Evolutionary conservation across 2,113 vertebrate species (phyloP).

Genomic region (Seriola quinqueradiata): DNA sequence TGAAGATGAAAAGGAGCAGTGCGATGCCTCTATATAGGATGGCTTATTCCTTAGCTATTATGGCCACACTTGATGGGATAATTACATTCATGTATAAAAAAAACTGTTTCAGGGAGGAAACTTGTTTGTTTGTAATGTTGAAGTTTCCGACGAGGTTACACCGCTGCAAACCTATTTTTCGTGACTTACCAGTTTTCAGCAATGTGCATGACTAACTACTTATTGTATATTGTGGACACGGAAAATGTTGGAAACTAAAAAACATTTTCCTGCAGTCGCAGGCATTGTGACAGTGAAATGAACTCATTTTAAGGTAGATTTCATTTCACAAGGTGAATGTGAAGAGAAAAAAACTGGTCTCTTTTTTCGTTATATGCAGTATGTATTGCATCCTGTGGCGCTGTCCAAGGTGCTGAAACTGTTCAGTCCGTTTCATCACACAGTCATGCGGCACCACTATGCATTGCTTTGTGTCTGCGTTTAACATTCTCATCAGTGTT

Average conservation of each 20-base stretch:
- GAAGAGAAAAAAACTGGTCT: background rate
- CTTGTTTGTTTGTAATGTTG: background rate
- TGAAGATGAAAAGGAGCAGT: constrained; percentile 6
- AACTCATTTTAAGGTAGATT: constrained; percentile 14
- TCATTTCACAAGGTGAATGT: constrained; percentile 27
- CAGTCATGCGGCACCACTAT: background rate
- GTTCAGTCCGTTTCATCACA: constrained; percentile 54
- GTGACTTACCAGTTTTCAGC: background rate
- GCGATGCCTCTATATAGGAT: background rate
- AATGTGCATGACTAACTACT: background rate
- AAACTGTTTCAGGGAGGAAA: too few species aligned
- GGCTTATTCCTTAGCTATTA: background rate
- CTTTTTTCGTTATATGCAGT: background rate
- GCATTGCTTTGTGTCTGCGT: background rate
- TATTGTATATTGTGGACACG: background rate
- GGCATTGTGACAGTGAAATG: background rate
- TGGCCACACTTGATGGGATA: too few species aligned
- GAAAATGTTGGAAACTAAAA: background rate
- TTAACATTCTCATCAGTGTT: background rate
- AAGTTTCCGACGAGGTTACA: background rate
- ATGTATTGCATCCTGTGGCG: constrained; percentile 3
- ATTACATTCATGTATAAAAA: too few species aligned
- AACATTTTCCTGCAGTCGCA: background rate
- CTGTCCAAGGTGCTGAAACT: constrained; percentile 43
- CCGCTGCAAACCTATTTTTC: background rate